Evolutionary conservation across 1,140 invertebrate genomes (phyloP).

Genomic region (Pissodes strobi): DNA sequence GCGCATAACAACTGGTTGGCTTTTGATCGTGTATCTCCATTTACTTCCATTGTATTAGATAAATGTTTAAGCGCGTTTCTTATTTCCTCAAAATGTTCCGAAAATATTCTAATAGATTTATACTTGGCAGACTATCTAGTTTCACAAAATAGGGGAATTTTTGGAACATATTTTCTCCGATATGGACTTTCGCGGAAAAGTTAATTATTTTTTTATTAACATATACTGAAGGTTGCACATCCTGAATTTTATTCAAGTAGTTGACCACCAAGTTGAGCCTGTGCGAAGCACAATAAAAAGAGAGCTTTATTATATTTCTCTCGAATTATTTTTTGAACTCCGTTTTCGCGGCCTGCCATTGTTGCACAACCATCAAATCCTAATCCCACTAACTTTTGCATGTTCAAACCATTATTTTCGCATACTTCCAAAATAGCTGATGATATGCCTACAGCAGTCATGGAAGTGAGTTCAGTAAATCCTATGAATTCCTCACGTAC

Average conservation of each 20-base stretch:
- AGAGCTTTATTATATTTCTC: slow-evolving; percentile 39
- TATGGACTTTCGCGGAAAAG: slow-evolving; percentile 29
- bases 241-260: slow-evolving; percentile 20
- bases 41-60: no score
- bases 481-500: slow-evolving; percentile 48
- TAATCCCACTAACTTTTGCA: slow-evolving; percentile 7
- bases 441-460: slow-evolving; percentile 34
- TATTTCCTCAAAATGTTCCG: no score
- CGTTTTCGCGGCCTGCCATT: slow-evolving; percentile 37
- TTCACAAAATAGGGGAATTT: slow-evolving; percentile 35
- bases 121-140: slow-evolving; percentile 37
- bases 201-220: slow-evolving; percentile 30
- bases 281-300: slow-evolving; percentile 47
- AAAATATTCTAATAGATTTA: no score
- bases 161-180: slow-evolving; percentile 28
- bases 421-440: slow-evolving; percentile 15
- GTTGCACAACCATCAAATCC: slow-evolving; percentile 29
- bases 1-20: no score
- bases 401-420: background rate
- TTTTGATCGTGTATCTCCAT: no score
- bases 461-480: slow-evolving; percentile 38
- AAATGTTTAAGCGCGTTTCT: no score
- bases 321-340: slow-evolving; percentile 43
- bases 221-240: slow-evolving; percentile 14
- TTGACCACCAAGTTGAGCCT: slow-evolving; percentile 48